Evolutionary conservation across 37 sponge, comb jelly and placozoan species (phyloP), one percentile per base, ranked within the genome.

Genomic region (Ianthella basta): DNA sequence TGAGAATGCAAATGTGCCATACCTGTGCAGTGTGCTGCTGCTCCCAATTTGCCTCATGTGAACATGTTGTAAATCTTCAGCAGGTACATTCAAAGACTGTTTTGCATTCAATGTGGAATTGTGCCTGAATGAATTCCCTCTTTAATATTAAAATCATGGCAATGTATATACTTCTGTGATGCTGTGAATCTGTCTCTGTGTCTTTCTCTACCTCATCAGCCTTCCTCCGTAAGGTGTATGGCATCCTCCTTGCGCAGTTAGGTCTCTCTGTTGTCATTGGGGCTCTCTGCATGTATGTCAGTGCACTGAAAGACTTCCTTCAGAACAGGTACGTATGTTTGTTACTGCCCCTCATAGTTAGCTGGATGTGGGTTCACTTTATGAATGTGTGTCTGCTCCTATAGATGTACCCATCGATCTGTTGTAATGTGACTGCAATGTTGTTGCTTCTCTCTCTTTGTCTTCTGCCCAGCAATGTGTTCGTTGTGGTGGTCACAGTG

Each of bases 221-320:
- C 56, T 97, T 97, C n/a, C 77, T 97, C 16, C 86, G 98, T 6
- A 97, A 97, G 84, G 98, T 97, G 30, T 97, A 97, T 81, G 94
- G 92, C 5, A 97, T 97, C 30, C 86, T 97, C 20, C 87, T 82
- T 21, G 89, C 90, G 32, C 96, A 95, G 85, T 84, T 97, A 50
- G 18, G 75, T 0, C 79, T 97, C 34, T 90, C 98, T 36, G 86
- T 89, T 40, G 29, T 87, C 3, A 72, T 91, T 6, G 63, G 83
- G 25, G 85, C 75, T 0, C 38, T 88, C 27, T 95, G 85, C 60
- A 88, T 88, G 88, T 60, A 36, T n/a, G 80, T 92, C 4, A 87
- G 88, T 24, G 60, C 84, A 15, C 61, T 95, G 25, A 91, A 72
- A 39, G 61, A 19, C 19, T 89, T 91, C 55, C 88, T 93, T 16